Evolutionary conservation across 2,888 invertebrate species (phyloP), one percentile per base, ranked within the genome.

Genomic region (Monochamus alternatus): DNA sequence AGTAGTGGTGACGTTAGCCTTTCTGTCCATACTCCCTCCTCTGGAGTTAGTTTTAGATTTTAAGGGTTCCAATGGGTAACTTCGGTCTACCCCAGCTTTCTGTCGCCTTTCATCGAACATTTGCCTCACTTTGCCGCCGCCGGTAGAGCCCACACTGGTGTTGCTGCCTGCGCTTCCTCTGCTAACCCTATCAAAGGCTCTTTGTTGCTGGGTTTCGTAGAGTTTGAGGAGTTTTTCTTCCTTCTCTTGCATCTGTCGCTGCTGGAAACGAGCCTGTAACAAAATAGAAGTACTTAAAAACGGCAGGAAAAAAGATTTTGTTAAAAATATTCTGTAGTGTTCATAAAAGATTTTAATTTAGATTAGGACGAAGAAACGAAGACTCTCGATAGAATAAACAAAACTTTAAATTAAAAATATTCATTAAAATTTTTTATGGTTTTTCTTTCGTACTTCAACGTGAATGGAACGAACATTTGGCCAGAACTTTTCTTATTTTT

Each of bases 31-130:
- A 89, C 90, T 85, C 82, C 84, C 83, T 87, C 62, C 75, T 55
- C 78, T 75, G 9, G 65, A 8, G 38, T 76, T 81, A 43, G 78
- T 81, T 84, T 86, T 83, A 89, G 90, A 83, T 78, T 92, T 92
- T 73, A 96, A 91, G 0, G 96, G 96, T 85, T 95, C 94, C 1
- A 96, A 90, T 0, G 95, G 96, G 88, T 95, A 94, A 86, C 95
- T 95, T 83, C 94, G 94, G 89, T 96, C 96, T 80, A 95, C 93
- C 51, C 95, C 95, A 3, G 92, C 93, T 74, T 91, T 91, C 81
- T 94, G 94, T 55, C 95, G 92, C 38, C 95, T 92, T 87, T 96
- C 96, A 85, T 96, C 95, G 85, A 96, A 96, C 94, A 96, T 94
- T 89, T 96, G 96, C 12, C 96, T 93, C 43, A 96, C 95, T 62